Evolutionary conservation across 2,888 invertebrate species (phyloP), one percentile per base, ranked within the genome.

Genomic region (Prosopocoilus inquinatus): DNA sequence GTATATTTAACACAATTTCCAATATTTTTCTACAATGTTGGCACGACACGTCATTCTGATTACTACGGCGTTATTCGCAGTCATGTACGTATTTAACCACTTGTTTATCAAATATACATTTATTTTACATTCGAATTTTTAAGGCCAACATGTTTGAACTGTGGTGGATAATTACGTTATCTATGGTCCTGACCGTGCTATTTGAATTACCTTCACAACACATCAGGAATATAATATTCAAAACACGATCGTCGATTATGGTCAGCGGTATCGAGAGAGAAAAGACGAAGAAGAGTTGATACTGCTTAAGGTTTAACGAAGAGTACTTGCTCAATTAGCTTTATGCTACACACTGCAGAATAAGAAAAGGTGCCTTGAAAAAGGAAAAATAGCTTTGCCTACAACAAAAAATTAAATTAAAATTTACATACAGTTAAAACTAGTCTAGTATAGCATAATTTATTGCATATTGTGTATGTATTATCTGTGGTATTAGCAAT

Each of bases 1-100:
- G 79, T 87, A 49, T 88, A 88, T 68, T 74, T 88, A 57, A 86
- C 86, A 20, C 88, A 88, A 70, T 88, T 88, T 66, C 88, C 88
- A 3, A 81, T 87, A 52, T 88, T 84, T 70, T 88, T 88, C 72
- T 88, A 78, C 67, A 86, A 87, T 65, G 85, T 88, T 33, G 88
- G 88, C 2, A 79, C 78, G 50, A 81, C 81, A 36, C 79, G 84
- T 67, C 79, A 80, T 62, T 73, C 83, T 0, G 81, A 83, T 57
- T 78, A 83, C 58, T 86, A 83, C 64, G 80, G 78, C 47, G 82
- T 87, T 65, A 70, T 84, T 38, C 77, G 78, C 55, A 77, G 81
- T 69, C 76, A 83, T 74, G 86, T 86, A 75, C 79, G 72, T 68
- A 38, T 55, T 44, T 52, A n/a, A n/a, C n/a, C n/a, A n/a, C n/a